Conservation (phyloP, 2,113 vertebrate genomes). For the Carassius auratus region DNA sequence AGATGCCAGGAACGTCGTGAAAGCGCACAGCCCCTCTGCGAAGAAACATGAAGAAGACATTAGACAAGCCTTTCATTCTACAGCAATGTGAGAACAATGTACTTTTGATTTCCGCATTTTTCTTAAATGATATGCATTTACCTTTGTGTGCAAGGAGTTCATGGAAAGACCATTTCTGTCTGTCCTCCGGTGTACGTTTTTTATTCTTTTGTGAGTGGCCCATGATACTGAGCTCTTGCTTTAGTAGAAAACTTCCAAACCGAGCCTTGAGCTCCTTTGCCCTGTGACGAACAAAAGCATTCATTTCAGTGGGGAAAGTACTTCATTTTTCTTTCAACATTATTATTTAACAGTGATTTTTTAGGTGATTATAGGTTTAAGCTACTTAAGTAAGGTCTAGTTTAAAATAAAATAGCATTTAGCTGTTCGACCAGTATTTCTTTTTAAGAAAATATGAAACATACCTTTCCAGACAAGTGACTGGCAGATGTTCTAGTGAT, state of each 20-base stretch:
- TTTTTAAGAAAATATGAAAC: not conserved
- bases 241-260: slow-evolving; percentile 87
- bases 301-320: not conserved
- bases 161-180: slow-evolving; percentile 87
- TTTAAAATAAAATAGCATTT: not conserved
- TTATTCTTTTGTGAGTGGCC: slow-evolving; percentile 66
- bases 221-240: slow-evolving; percentile 74
- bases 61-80: slow-evolving; percentile 17
- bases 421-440: not conserved
- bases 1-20: slow-evolving; percentile 87
- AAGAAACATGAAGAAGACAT: slow-evolving; percentile 30
- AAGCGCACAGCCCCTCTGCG: slow-evolving; percentile 86
- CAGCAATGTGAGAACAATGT: not conserved
- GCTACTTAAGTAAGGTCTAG: not conserved
- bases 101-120: not conserved
- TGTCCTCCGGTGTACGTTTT: slow-evolving; percentile 76
- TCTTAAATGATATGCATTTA: slow-evolving; percentile 72
- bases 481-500: slow-evolving; percentile 80
- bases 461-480: slow-evolving; percentile 88
- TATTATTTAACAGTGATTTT: no score
- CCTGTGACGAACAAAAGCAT: slow-evolving; percentile 67
- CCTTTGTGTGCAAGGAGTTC: slow-evolving; percentile 88
- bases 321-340: not conserved
- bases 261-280: slow-evolving; percentile 90
- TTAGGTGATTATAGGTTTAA: not conserved